Evolutionary conservation across 2,888 invertebrate genomes (phyloP), one percentile per base, ranked within the genome.

Genomic region (Anorthoa munda): DNA sequence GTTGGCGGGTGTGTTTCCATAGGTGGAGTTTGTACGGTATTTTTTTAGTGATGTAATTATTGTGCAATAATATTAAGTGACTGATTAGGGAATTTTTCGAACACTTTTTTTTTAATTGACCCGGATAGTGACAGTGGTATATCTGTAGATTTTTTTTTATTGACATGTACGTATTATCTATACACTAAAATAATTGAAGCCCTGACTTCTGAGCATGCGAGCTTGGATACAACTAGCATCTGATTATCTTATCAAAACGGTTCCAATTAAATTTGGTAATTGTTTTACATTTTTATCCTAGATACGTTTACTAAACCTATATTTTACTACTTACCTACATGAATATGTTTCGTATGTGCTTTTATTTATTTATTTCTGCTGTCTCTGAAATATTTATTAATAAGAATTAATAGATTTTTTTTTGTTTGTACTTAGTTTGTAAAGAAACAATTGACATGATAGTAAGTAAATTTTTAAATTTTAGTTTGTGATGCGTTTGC

Each of bases 1-100:
- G 77, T 71, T 64, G 72, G 53, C 73, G 66, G 65, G 75, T 75
- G 72, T 78, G 89, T 91, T 87, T 90, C 89, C 91, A 72, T 31
- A 45, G 46, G 51, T 18, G 5, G 0, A 3, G 51, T 21, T 1
- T 15, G 39, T 53, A 21, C 69, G 59, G 9, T 46, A 60, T 51
- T 53, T 15, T 51, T 50, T 15, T 9, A 1, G 18, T 75, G 48
- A 78, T 26, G 60, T 55, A 50, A 45, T 31, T 45, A 11, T 74
- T 45, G 18, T 4, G 60, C 13, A 73, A 31, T 61, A 15, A n/a
- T n/a, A n/a, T n/a, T 18, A n/a, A 4, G 13, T 39, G 46, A 31
- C 4, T 23, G 17, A 51, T 13, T 58, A 51, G 13, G 9, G 21
- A 5, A 21, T 18, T 12, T 23, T 56, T 45, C 0, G 3, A 26